Evolutionary conservation across 1,140 invertebrate species (phyloP).

Genomic region (Drosophila watanabei): DNA sequence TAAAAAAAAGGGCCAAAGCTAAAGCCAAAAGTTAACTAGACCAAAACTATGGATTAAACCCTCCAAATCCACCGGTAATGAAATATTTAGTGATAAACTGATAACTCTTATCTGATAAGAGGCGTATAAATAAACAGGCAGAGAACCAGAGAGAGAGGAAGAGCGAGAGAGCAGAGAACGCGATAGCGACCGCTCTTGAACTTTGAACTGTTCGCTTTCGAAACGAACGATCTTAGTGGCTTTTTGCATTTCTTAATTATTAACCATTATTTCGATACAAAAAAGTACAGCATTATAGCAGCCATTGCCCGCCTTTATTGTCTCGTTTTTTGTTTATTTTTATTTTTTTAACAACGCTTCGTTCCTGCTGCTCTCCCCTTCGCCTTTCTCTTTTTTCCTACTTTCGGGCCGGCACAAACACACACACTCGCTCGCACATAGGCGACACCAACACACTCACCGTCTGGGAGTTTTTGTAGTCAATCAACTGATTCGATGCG

Average conservation of each 20-base stretch:
- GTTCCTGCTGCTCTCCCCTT: neutral
- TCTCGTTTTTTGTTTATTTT: conserved; percentile 41
- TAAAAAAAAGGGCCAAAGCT: neutral
- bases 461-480: conserved; percentile 88
- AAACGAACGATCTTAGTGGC: conserved; percentile 8
- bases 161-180: neutral
- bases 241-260: conserved; percentile 13
- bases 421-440: neutral
- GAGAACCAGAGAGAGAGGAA: neutral
- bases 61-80: conserved; percentile 16
- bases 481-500: conserved; percentile 89
- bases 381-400: conserved; percentile 16
- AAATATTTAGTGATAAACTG: conserved; percentile 4
- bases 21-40: neutral
- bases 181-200: conserved; percentile 26
- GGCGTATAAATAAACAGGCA: conserved; percentile 16
- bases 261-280: neutral
- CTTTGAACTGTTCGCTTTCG: conserved; percentile 37
- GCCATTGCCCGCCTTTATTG: conserved; percentile 15
- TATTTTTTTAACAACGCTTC: conserved; percentile 25
- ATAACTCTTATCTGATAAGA: conserved; percentile 44
- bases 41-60: conserved; percentile 27
- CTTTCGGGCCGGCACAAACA: conserved; percentile 36
- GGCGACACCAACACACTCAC: conserved; percentile 85
- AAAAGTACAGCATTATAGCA: conserved; percentile 42